Conservation (phyloP, 2,888 invertebrate species). For the Philhelius pedissequus region DNA sequence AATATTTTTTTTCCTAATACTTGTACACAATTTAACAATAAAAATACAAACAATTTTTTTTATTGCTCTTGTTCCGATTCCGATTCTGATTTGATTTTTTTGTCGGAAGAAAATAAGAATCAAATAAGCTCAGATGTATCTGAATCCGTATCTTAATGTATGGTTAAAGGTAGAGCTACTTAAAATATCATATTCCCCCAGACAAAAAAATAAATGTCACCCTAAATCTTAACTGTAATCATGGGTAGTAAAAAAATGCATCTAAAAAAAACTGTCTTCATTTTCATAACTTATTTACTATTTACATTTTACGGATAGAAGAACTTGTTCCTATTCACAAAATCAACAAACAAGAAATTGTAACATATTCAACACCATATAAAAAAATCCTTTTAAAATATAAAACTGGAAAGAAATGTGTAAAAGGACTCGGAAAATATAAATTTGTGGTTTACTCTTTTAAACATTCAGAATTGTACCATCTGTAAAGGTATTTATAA, state of each 20-base stretch:
- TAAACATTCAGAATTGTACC: not conserved
- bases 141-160: not conserved
- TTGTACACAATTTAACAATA: no score
- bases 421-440: slow-evolving; percentile 5
- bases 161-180: not conserved
- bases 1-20: no score
- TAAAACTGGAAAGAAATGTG: not conserved
- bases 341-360: slow-evolving; percentile 49
- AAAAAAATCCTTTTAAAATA: not conserved
- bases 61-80: no score
- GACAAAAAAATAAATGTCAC: not conserved
- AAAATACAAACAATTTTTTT: no score
- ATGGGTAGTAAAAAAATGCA: not conserved
- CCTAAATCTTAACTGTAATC: not conserved
- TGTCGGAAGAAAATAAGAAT: no score
- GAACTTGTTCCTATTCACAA: slow-evolving; percentile 30
- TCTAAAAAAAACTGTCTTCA: not conserved
- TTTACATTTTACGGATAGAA: slow-evolving; percentile 22
- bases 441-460: not conserved
- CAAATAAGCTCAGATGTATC: not conserved
- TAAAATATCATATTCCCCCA: not conserved
- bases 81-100: no score
- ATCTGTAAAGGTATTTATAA: not conserved
- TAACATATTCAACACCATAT: not conserved
- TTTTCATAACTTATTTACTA: slow-evolving; percentile 50